These are phyloP conservation scores for Synanthedon vespiformis DNA, from an alignment of 2,888 invertebrate species.

Conservation along the genomic window DNA sequence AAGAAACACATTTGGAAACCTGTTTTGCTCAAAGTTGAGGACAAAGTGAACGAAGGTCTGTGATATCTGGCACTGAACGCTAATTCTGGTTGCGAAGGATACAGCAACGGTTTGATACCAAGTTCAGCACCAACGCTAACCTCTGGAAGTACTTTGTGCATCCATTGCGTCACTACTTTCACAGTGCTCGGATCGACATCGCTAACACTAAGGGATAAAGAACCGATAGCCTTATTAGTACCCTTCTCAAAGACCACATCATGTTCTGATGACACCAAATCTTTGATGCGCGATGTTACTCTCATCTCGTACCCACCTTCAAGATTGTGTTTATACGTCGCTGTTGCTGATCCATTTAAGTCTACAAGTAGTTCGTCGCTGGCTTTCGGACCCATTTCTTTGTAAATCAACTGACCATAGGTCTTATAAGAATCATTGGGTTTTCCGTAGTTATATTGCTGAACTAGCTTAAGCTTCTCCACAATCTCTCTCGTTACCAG, in stretches of 20 bases:
- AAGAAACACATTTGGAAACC: constrained; percentile 51
- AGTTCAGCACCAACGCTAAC: constrained; percentile 46
- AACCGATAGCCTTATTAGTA: constrained; percentile 32
- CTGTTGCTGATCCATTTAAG: constrained; percentile 49
- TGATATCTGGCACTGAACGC: constrained; percentile 50
- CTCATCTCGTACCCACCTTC: constrained; percentile 41
- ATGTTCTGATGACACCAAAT: constrained; percentile 53
- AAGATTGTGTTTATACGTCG: constrained; percentile 41
- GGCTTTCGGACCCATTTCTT: constrained; percentile 43
- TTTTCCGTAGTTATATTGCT: constrained; percentile 54
- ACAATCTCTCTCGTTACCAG: constrained; percentile 42
- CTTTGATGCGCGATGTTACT: constrained; percentile 48
- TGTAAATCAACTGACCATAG: constrained; percentile 43
- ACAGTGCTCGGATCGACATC: constrained; percentile 52
- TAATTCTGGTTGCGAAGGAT: constrained; percentile 33
- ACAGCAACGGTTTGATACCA: constrained; percentile 34
- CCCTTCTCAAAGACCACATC: constrained; percentile 48
- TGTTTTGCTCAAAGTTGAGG: constrained; percentile 41
- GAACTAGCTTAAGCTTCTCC: constrained; percentile 49
- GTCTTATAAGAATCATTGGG: constrained; percentile 44
- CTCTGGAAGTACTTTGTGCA: constrained; percentile 42
- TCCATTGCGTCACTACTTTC: constrained; percentile 47
- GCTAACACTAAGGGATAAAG: constrained; percentile 36
- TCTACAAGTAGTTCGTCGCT: constrained; percentile 42
- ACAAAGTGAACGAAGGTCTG: constrained; percentile 30